phyloP scores from a whole-genome alignment of 1,140 invertebrate species.

The Ceratosolen solmsi region DNA sequence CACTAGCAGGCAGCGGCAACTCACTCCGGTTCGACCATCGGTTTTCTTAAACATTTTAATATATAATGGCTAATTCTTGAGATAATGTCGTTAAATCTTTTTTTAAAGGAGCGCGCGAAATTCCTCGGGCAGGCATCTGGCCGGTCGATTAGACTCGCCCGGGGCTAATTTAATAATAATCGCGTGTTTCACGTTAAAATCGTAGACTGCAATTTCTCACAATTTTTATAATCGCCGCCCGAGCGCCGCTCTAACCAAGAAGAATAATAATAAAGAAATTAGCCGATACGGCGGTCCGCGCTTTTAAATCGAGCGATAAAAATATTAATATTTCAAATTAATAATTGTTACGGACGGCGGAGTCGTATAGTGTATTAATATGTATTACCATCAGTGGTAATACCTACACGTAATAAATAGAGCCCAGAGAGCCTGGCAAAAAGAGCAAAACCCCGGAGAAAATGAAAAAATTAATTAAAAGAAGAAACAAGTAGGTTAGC shows the following conservation, averaged over 20 bases:
- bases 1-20: too few species aligned
- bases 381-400: too few species aligned
- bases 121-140: too few species aligned
- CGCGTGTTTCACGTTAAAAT: background rate
- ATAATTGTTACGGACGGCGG: background rate
- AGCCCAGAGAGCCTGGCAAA: background rate
- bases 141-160: too few species aligned
- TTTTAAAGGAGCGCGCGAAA: too few species aligned
- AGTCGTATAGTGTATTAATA: too few species aligned
- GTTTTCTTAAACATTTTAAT: too few species aligned
- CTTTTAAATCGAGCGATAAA: background rate
- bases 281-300: background rate
- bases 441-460: background rate
- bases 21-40: too few species aligned
- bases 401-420: background rate
- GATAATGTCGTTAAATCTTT: too few species aligned
- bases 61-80: too few species aligned
- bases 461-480: conserved; percentile 17
- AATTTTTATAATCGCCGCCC: background rate
- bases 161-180: background rate
- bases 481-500: conserved; percentile 26
- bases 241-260: too few species aligned
- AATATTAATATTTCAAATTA: background rate
- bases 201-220: background rate
- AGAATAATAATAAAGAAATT: background rate